phyloP scores from a whole-genome alignment of 2,113 vertebrate species.

The Pangasianodon hypophthalmus region DNA sequence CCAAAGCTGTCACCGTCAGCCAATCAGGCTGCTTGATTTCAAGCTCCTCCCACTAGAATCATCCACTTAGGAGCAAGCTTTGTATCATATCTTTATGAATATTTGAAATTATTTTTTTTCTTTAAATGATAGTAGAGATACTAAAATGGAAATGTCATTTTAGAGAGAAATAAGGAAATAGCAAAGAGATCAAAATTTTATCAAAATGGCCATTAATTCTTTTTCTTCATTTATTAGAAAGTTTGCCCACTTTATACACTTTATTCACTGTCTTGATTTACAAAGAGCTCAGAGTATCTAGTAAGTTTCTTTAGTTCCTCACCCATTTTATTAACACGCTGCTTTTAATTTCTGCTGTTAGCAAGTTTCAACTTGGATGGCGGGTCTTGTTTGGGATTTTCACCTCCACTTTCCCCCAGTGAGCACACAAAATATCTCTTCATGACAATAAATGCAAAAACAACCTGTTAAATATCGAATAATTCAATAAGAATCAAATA shows the following conservation, averaged over 20 bases:
- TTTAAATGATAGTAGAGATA: constrained; percentile 35
- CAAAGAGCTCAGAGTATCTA: constrained; percentile 25
- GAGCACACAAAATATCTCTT: background rate
- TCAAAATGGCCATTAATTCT: constrained; percentile 56
- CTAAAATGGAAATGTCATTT: constrained; percentile 44
- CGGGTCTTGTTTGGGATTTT: background rate
- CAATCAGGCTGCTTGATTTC: constrained; percentile 45
- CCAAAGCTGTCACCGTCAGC: constrained; percentile 82
- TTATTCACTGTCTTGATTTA: constrained; percentile 52
- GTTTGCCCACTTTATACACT: constrained; percentile 54
- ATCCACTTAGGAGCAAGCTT: constrained; percentile 50
- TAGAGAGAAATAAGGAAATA: constrained; percentile 33
- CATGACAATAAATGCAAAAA: background rate
- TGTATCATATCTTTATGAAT: constrained; percentile 52
- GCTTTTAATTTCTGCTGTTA: constrained; percentile 17
- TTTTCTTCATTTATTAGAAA: constrained; percentile 3
- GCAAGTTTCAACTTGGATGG: background rate
- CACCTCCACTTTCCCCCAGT: background rate
- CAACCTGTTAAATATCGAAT: background rate
- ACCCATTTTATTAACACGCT: constrained; percentile 26
- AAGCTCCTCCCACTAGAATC: constrained; percentile 54
- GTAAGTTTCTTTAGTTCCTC: constrained; percentile 45
- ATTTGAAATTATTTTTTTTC: constrained; percentile 53
- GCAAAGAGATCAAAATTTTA: constrained; percentile 46
- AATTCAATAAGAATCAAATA: background rate